Evolutionary conservation across 2,888 invertebrate species (phyloP), one percentile per base, ranked within the genome.

Genomic region (Latrodectus hesperus): DNA sequence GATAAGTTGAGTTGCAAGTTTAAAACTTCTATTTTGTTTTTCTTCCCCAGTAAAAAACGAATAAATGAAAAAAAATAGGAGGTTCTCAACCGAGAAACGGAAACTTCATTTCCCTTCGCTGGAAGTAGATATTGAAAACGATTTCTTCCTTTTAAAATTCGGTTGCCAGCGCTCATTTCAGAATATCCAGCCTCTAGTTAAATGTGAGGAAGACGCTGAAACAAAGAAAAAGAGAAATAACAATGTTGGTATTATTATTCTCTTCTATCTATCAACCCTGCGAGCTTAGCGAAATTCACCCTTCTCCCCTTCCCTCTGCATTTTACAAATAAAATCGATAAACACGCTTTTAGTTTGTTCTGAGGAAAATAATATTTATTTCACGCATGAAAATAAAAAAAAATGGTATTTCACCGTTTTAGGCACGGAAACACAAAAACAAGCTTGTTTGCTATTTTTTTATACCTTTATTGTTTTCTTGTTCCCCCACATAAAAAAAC

Each of bases 111-210:
- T 38, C 38, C 38, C 2, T 38, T 38, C 38, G 38, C 38, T 38
- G 38, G 38, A 38, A 38, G 38, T 38, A 38, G 38, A 60, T 16
- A 60, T 60, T 60, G 60, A 12, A 60, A 60, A 60, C 60, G 60
- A 60, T 60, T n/a, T 60, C n/a, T 60, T 60, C n/a, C n/a, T 60
- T n/a, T n/a, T 60, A 10, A 12, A 60, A 60, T 10, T 60, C n/a
- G 60, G 60, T 60, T 60, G 60, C 60, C 60, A 14, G n/a, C 11
- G n/a, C n/a, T 60, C 60, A 60, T 60, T 60, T 60, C n/a, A 60
- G 10, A 60, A 60, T 60, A 60, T 60, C n/a, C 60, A 60, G n/a
- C 60, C n/a, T n/a, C 60, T 60, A 60, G 60, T 60, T 60, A 60
- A 60, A 60, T 60, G 60, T 10, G 60, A n/a, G 60, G 60, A n/a